These are phyloP conservation scores for Pseudorasbora parva DNA, from an alignment of 2,113 vertebrate species.

Conservation along the genomic window DNA sequence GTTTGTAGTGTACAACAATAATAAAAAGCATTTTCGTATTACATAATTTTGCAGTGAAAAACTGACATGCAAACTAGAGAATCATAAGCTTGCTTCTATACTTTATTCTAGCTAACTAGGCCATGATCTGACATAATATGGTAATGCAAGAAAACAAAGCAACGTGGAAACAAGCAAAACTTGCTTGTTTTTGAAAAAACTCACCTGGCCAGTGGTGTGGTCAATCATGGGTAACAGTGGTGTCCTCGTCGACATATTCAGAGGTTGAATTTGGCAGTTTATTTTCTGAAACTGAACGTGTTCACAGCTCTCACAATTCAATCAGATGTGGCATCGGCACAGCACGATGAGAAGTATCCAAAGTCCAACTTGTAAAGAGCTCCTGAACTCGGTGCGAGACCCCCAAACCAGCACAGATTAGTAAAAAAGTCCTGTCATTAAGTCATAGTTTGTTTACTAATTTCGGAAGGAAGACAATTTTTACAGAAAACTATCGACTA, in stretches of 20 bases:
- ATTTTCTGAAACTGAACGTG: slow-evolving; percentile 38
- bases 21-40: not conserved
- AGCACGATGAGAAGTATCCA: slow-evolving; percentile 12
- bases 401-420: not conserved
- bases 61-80: not conserved
- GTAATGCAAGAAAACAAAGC: not conserved
- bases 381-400: not conserved
- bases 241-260: slow-evolving; percentile 59
- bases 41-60: not conserved
- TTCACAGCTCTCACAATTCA: slow-evolving; percentile 45
- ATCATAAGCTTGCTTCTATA: not conserved
- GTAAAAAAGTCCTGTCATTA: not conserved
- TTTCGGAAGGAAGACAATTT: not conserved
- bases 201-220: slow-evolving; percentile 59
- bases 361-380: slow-evolving; percentile 33
- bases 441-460: slow-evolving; percentile 39
- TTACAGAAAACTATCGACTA: not conserved
- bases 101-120: not conserved
- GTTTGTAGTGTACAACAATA: not conserved
- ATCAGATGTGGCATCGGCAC: slow-evolving; percentile 46
- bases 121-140: not conserved
- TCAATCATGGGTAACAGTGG: slow-evolving; percentile 56
- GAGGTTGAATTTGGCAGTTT: slow-evolving; percentile 9
- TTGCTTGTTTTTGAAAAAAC: not conserved
- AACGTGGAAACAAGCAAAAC: not conserved